Evolutionary conservation across 2,113 vertebrate genomes (phyloP).

Genomic region (Hystrix cristata): DNA sequence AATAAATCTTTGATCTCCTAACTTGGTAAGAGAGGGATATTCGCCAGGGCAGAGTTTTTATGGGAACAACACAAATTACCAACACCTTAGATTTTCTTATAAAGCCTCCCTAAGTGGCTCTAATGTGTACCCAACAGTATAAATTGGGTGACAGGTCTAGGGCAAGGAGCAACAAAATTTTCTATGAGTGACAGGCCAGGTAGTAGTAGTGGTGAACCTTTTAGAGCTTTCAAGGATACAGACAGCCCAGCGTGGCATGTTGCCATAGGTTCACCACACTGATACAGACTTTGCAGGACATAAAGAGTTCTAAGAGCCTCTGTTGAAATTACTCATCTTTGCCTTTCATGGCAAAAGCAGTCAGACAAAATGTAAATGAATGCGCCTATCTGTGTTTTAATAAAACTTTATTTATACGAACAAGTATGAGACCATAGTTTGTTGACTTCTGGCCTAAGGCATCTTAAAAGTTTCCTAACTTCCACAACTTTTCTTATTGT

Average conservation of each 20-base stretch:
- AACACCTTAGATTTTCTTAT: background rate
- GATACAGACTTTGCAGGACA: background rate
- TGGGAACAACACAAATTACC: background rate
- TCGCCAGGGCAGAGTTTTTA: constrained; percentile 15
- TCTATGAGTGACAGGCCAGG: background rate
- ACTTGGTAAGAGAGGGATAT: background rate
- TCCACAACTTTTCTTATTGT: background rate
- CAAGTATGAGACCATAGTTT: background rate
- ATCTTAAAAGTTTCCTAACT: constrained; percentile 23
- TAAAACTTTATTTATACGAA: constrained; percentile 11
- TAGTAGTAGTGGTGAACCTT: background rate
- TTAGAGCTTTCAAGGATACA: background rate
- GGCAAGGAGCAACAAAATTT: background rate
- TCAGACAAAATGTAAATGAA: background rate
- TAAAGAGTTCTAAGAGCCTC: background rate
- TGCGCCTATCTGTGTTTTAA: background rate
- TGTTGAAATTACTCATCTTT: background rate
- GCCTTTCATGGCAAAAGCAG: background rate
- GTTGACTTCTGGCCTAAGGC: background rate
- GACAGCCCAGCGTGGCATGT: background rate
- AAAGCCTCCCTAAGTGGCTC: background rate
- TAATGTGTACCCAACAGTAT: background rate
- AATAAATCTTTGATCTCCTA: constrained; percentile 18
- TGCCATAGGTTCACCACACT: background rate
- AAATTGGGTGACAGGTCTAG: background rate